These are phyloP conservation scores for Anagrus nilaparvatae DNA, from an alignment of 1,140 invertebrate genomes.

Conservation along the genomic window DNA sequence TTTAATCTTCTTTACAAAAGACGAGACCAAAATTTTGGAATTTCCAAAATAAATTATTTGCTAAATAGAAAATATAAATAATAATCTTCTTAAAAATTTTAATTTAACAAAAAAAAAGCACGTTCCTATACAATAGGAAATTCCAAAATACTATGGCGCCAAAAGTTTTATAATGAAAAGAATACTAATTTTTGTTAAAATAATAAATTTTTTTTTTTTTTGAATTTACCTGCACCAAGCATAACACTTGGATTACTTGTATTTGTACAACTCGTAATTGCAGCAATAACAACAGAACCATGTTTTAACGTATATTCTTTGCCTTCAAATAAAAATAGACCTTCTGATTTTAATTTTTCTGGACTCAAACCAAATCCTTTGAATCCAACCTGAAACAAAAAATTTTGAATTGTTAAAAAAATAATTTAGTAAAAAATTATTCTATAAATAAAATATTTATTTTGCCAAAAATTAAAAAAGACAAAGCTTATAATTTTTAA, in stretches of 20 bases:
- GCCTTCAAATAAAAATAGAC: conserved; percentile 71
- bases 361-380: conserved; percentile 82
- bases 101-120: background rate
- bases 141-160: background rate
- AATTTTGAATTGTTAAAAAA: conserved; percentile 8
- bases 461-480: no score
- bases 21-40: no score
- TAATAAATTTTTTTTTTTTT: background rate
- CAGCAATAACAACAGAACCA: conserved; percentile 93
- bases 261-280: conserved; percentile 97
- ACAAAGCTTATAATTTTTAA: no score
- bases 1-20: no score
- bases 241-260: conserved; percentile 97
- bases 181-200: background rate
- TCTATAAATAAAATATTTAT: no score
- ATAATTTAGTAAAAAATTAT: no score
- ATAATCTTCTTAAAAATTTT: conserved; percentile 3
- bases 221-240: conserved; percentile 70
- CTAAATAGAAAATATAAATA: no score
- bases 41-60: no score
- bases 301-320: conserved; percentile 77
- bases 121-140: background rate
- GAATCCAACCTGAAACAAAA: conserved; percentile 68
- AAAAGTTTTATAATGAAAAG: background rate
- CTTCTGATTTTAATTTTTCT: conserved; percentile 54